These are phyloP conservation scores for Xestia sexstrigata DNA, from an alignment of 2,888 invertebrate genomes.

Conservation along the genomic window DNA sequence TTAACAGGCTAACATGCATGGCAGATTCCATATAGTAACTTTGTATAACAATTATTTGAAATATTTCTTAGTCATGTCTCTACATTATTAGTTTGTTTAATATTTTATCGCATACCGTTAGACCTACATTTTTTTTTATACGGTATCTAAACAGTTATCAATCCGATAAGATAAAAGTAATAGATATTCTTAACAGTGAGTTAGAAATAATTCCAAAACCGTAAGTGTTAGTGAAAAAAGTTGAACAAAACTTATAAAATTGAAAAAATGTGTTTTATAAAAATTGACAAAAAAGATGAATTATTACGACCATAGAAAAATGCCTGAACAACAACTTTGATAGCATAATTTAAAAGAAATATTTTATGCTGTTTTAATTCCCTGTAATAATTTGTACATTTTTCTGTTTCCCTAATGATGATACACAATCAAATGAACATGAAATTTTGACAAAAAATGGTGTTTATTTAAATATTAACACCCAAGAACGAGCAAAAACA, in stretches of 20 bases:
- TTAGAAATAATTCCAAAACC: constrained; percentile 13
- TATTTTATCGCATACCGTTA: constrained; percentile 19
- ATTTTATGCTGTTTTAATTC: neutral
- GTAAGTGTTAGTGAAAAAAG: constrained; percentile 12
- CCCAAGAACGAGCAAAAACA: neutral
- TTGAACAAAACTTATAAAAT: neutral
- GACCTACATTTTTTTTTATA: constrained; percentile 35
- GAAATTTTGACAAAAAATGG: constrained; percentile 14
- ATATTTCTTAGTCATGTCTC: constrained; percentile 49
- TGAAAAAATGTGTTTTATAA: neutral
- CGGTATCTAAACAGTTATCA: constrained; percentile 23
- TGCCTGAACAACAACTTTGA: constrained; percentile 23
- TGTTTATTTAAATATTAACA: neutral
- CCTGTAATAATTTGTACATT: constrained; percentile 49
- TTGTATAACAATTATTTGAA: constrained; percentile 22
- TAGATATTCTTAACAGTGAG: constrained; percentile 28
- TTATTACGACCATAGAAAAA: constrained; percentile 1
- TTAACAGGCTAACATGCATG: constrained; percentile 66
- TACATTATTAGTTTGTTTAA: constrained; percentile 43
- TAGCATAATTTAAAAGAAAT: constrained; percentile 11
- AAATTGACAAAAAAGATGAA: neutral
- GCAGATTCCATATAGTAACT: constrained; percentile 44
- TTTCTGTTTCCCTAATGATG: constrained; percentile 2
- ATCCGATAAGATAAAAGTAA: constrained; percentile 54
- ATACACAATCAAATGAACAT: constrained; percentile 12